Conservation (phyloP, 2,888 invertebrate genomes). For the Molanna angustata region DNA sequence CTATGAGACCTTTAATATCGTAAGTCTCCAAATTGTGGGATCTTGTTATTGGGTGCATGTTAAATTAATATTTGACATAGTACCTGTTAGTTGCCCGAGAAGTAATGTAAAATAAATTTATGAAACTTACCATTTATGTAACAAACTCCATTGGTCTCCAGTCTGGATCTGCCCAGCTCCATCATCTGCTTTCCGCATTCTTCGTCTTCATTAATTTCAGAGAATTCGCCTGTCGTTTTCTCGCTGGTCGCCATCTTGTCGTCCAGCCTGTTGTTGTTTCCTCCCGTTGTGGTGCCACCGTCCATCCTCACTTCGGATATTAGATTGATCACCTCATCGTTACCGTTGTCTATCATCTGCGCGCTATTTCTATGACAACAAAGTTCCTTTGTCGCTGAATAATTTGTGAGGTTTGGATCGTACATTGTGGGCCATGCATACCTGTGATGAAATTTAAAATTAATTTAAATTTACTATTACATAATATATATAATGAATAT, state of each 20-base stretch:
- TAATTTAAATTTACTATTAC: too few species aligned
- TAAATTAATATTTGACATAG: too few species aligned
- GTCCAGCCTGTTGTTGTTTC: background rate
- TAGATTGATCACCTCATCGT: background rate
- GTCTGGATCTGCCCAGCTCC: constrained; percentile 62
- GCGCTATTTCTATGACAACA: constrained; percentile 3
- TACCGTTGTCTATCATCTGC: constrained; percentile 4
- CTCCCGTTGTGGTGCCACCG: background rate
- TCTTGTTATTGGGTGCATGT: too few species aligned
- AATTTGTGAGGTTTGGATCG: constrained; percentile 47
- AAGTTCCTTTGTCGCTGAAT: constrained; percentile 5
- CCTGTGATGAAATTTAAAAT: too few species aligned
- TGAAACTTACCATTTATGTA: constrained; percentile 96
- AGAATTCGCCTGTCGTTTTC: constrained; percentile 31
- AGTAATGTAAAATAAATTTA: too few species aligned
- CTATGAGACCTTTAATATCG: too few species aligned
- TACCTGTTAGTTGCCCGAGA: too few species aligned
- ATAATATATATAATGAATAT: too few species aligned
- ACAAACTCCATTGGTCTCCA: constrained; percentile 76
- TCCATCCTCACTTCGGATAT: background rate
- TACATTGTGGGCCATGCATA: constrained; percentile 73
- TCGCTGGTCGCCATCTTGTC: constrained; percentile 3
- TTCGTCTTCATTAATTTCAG: constrained; percentile 32
- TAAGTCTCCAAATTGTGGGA: too few species aligned
- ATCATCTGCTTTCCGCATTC: constrained; percentile 54